Conservation (phyloP, 2,888 invertebrate genomes). For the Anthophora plumipes region DNA sequence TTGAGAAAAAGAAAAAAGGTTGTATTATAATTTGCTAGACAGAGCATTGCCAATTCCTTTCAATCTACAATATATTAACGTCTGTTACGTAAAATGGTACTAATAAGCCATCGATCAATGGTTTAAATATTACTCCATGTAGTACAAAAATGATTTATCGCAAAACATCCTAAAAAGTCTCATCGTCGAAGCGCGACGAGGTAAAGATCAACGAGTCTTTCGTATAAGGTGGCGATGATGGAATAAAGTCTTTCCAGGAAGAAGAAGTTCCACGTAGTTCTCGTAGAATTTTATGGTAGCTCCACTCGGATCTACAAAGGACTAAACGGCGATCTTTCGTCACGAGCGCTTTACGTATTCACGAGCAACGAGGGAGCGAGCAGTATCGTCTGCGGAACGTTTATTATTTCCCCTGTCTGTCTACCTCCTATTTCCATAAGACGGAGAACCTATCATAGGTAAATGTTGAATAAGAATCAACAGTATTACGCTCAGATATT, state of each 20-base stretch:
- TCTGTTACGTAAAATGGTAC: too few relatives aligned
- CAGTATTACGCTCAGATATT: slow-evolving; percentile 41
- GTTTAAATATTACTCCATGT: too few relatives aligned
- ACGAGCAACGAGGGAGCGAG: neutral
- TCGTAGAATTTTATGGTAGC: neutral
- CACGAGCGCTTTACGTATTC: slow-evolving; percentile 14
- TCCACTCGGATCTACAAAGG: neutral
- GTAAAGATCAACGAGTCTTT: neutral
- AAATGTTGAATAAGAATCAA: slow-evolving; percentile 58
- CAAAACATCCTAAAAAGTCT: too few relatives aligned
- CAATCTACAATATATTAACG: too few relatives aligned
- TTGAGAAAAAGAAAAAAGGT: too few relatives aligned
- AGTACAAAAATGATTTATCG: too few relatives aligned
- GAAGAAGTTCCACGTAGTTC: neutral
- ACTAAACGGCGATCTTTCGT: slow-evolving; percentile 17
- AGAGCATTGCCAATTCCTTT: too few relatives aligned
- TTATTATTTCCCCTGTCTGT: slow-evolving; percentile 35
- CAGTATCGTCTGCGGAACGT: slow-evolving; percentile 28
- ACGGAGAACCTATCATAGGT: slow-evolving; percentile 8
- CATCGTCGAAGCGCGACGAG: too few relatives aligned
- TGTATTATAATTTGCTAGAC: too few relatives aligned
- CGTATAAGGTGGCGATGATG: neutral
- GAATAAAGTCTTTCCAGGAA: neutral
- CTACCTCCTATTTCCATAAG: slow-evolving; percentile 8
- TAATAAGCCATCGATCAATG: too few relatives aligned